phyloP scores from a whole-genome alignment of 1,140 invertebrate genomes.

The Pectinophora gossypiella region DNA sequence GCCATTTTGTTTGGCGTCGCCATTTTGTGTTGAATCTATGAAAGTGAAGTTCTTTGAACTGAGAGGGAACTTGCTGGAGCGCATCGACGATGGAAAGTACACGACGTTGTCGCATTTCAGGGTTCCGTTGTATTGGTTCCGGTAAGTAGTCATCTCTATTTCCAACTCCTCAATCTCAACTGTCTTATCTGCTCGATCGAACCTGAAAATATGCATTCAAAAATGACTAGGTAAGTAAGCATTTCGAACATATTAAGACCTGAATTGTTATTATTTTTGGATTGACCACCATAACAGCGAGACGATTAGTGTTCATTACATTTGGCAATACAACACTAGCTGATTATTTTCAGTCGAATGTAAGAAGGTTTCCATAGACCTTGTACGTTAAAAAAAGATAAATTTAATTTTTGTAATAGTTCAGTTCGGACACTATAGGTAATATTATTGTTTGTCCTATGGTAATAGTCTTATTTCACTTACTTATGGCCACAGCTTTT shows the following conservation, averaged over 20 bases:
- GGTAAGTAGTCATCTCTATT: slow-evolving; percentile 48
- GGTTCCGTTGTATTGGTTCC: slow-evolving; percentile 35
- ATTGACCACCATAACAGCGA: too few relatives aligned
- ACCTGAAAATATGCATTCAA: slow-evolving; percentile 49
- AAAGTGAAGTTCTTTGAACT: slow-evolving; percentile 37
- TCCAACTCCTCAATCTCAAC: slow-evolving; percentile 39
- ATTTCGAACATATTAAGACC: too few relatives aligned
- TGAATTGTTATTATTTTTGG: too few relatives aligned
- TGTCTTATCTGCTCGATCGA: slow-evolving; percentile 24
- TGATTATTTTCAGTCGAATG: too few relatives aligned
- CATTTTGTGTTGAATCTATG: slow-evolving; percentile 6
- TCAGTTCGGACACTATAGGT: too few relatives aligned
- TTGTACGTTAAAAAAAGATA: too few relatives aligned
- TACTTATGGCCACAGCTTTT: slow-evolving; percentile 46
- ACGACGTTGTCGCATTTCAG: slow-evolving; percentile 45
- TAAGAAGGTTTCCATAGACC: too few relatives aligned
- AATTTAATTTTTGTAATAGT: too few relatives aligned
- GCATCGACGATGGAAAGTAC: slow-evolving; percentile 43
- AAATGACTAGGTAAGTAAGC: too few relatives aligned
- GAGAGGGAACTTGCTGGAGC: slow-evolving; percentile 47
- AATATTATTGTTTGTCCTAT: too few relatives aligned
- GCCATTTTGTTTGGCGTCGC: slow-evolving; percentile 11
- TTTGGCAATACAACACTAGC: too few relatives aligned
- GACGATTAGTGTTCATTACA: too few relatives aligned
- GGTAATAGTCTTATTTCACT: not conserved